Evolutionary conservation across 1,140 invertebrate genomes (phyloP).

Genomic region (Heliothis virescens): DNA sequence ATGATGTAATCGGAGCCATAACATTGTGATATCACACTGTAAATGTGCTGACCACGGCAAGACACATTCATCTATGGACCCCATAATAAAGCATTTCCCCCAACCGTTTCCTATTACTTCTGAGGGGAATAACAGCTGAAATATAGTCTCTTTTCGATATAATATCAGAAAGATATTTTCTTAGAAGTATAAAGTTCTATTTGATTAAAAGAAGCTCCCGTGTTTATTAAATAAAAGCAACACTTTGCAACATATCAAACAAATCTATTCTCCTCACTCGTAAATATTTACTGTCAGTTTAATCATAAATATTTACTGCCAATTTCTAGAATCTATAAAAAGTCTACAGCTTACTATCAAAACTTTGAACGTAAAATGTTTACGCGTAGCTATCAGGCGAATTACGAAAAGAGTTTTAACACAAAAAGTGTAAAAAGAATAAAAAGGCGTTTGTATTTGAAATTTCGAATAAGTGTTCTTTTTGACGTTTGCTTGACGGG

Average conservation of each 20-base stretch:
- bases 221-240: background rate
- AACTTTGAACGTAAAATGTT: constrained; percentile 25
- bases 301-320: constrained; percentile 36
- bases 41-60: constrained; percentile 24
- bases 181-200: background rate
- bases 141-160: constrained; percentile 11
- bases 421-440: background rate
- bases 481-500: background rate
- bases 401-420: background rate
- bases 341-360: constrained; percentile 8
- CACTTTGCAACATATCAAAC: constrained; percentile 12
- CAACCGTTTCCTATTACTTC: constrained; percentile 24
- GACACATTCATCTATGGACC: constrained; percentile 17
- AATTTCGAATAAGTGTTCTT: background rate
- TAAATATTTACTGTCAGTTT: constrained; percentile 25
- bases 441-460: background rate
- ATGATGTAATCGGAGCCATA: constrained; percentile 18
- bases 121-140: background rate
- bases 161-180: background rate
- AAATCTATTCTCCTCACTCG: constrained; percentile 20
- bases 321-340: constrained; percentile 22
- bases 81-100: constrained; percentile 35
- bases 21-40: constrained; percentile 9
- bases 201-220: background rate
- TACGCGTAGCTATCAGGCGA: background rate